Percentiles rank a stretch among this genome's conserved stretches.
Evolutionary conservation across 2,888 invertebrate genomes (phyloP).

Genomic region (Tinea semifulvella): DNA sequence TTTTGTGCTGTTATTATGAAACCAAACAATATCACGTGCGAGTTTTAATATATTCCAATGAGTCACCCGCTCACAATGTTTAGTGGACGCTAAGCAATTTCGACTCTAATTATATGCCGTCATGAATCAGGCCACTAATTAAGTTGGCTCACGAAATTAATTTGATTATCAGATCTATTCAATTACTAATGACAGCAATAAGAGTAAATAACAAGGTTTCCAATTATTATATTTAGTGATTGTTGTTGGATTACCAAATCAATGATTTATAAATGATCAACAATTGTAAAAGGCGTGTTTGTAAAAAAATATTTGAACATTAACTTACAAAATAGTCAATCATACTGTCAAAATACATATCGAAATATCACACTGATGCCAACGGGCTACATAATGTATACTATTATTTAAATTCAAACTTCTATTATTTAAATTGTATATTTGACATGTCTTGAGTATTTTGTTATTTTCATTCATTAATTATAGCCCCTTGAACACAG

Average conservation of each 20-base stretch:
- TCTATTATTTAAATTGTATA: too few species aligned
- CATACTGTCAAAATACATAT: too few species aligned
- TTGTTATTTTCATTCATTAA: too few species aligned
- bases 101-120: conserved; percentile 61
- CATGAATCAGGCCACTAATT: conserved; percentile 51
- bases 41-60: conserved; percentile 32
- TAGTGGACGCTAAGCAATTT: conserved; percentile 56
- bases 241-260: not conserved
- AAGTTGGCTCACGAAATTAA: conserved; percentile 53
- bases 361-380: too few species aligned
- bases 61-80: conserved; percentile 48
- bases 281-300: too few species aligned
- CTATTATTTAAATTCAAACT: too few species aligned
- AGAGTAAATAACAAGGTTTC: conserved; percentile 1
- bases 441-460: too few species aligned
- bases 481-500: too few species aligned
- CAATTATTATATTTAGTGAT: not conserved
- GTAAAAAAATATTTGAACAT: too few species aligned
- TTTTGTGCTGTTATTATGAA: conserved; percentile 49
- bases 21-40: conserved; percentile 58
- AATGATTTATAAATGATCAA: not conserved
- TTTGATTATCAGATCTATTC: conserved; percentile 47
- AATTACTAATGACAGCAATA: conserved; percentile 13
- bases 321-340: too few species aligned
- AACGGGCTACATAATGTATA: too few species aligned